Conservation (phyloP, 2,113 vertebrate species). For the Phyllopteryx taeniolatus region DNA sequence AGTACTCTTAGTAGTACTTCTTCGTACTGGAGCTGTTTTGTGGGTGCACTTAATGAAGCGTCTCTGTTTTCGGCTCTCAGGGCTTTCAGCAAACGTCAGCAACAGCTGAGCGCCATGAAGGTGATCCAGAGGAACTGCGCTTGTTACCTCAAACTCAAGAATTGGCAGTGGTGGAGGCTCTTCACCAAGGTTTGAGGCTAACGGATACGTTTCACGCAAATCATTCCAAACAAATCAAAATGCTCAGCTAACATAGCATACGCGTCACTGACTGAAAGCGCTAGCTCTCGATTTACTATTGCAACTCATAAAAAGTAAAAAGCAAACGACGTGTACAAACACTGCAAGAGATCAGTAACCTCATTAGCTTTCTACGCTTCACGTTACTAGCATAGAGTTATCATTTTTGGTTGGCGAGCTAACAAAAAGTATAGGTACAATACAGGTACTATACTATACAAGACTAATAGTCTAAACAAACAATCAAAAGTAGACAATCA, state of each 20-base stretch:
- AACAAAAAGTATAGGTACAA: no score
- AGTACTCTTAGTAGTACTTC: background rate
- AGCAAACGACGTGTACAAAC: no score
- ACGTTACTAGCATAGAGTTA: no score
- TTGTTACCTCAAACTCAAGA: conserved; percentile 90
- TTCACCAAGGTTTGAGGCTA: conserved; percentile 84
- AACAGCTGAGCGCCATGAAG: conserved; percentile 92
- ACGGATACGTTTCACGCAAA: background rate
- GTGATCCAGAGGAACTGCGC: conserved; percentile 94
- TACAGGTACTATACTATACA: no score
- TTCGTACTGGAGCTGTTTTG: background rate
- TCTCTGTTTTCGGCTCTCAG: conserved; percentile 55
- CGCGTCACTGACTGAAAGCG: background rate
- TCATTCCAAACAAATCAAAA: background rate
- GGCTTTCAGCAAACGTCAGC: conserved; percentile 89
- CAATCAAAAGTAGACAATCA: no score
- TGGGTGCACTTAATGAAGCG: background rate
- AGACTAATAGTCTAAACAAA: no score
- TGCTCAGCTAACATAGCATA: background rate
- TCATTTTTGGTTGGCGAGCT: no score
- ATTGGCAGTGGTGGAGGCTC: conserved; percentile 98
- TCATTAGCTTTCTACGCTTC: no score
- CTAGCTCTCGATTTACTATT: no score
- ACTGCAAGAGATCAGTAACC: no score
- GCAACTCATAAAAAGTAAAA: no score